These are phyloP conservation scores for Grammomys dolichurus DNA, from an alignment of 2,113 vertebrate species.

Conservation along the genomic window DNA sequence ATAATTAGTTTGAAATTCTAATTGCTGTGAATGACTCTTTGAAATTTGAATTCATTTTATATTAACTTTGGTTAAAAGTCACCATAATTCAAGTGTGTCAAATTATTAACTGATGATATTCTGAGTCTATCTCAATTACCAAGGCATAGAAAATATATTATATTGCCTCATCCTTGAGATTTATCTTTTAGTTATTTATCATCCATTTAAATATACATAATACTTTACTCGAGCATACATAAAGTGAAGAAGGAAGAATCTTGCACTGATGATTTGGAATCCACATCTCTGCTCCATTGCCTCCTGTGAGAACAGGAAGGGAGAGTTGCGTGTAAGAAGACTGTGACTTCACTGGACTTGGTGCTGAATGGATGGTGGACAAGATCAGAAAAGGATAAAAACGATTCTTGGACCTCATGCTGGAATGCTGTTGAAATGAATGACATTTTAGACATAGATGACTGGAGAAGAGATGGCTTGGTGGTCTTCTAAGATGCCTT, in stretches of 20 bases:
- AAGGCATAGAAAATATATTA: not conserved
- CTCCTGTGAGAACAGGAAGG: not conserved
- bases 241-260: not conserved
- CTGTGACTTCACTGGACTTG: not conserved
- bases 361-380: not conserved
- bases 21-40: not conserved
- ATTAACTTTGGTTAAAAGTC: not conserved
- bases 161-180: not conserved
- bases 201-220: too few relatives aligned
- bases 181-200: not conserved
- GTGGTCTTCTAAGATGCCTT: too few relatives aligned
- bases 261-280: not conserved
- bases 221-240: not conserved
- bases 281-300: not conserved
- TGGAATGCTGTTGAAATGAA: not conserved
- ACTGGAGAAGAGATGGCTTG: not conserved
- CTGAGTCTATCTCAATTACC: not conserved
- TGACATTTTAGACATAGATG: not conserved
- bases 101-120: slow-evolving; percentile 8
- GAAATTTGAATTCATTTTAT: not conserved
- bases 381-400: not conserved
- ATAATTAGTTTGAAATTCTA: not conserved
- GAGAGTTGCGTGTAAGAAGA: not conserved
- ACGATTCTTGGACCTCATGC: not conserved
- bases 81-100: not conserved